Base-by-base conservation (phyloP, 2,113 vertebrate species). In the Camelus dromedarius region DNA sequence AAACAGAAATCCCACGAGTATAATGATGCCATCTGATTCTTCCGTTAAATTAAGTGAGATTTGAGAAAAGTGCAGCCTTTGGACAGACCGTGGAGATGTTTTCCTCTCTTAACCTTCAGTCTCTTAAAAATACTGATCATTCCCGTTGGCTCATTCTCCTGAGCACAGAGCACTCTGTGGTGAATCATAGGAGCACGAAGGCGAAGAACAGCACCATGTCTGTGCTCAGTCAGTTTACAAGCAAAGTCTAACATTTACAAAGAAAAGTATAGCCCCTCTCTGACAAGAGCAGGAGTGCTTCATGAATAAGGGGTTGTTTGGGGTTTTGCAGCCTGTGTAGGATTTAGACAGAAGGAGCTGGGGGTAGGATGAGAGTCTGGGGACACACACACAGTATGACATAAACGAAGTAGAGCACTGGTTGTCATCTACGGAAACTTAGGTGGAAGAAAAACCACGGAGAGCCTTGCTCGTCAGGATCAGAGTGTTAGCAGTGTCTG, bases 311-410 rank as follows among this genome's bases (percentile, higher is more conserved):
- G 22, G 14, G 13, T 2, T 0, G 0, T n/a, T 46, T 20, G 42
- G 20, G 14, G 20, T 46, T 89, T 42, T 58, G 24, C 2, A 28
- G 13, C 24, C 2, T 0, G 2, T 48, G 3, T 1, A 8, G 6
- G 52, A 20, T 32, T n/a, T 18, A 58, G 42, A 6, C 12, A 4
- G 48, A 22, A n/a, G 14, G 46, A 38, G 20, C 0, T 10, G 7
- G 42, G 32, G 15, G 26, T 7, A 3, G 46, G 20, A 6, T 11
- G 5, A 42, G 58, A 38, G 1, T 54, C 0, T 1, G 35, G 26
- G 35, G 80, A 64, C 24, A 10, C 0, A 0, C 6, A 5, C 2
- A 11, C 24, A 35, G 5, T 8, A 14, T 2, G 4, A 12, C 54
- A 35, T 38, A 35, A 58, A n/a, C 19, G 9, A 28, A 60, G 8